phyloP scores from a whole-genome alignment of 2,888 invertebrate genomes.

The Drosophila longiperda region DNA sequence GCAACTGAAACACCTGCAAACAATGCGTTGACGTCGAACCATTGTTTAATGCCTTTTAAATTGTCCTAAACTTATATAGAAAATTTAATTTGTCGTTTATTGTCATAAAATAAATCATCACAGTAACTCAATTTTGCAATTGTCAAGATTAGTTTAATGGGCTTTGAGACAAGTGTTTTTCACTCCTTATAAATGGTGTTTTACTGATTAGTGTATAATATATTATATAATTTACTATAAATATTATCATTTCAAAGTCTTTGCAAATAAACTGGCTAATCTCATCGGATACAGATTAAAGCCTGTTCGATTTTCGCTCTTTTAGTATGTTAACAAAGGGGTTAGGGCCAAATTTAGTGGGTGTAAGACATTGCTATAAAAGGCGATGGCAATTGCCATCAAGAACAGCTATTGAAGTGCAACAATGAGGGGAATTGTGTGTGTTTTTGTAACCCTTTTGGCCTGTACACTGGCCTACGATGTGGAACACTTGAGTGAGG shows the following conservation, averaged over 20 bases:
- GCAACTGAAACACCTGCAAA: constrained; percentile 42
- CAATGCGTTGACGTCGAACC: constrained; percentile 16
- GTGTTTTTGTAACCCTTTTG: constrained; percentile 65
- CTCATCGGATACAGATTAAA: constrained; percentile 5
- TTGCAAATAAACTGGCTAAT: constrained; percentile 1
- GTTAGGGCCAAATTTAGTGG: neutral
- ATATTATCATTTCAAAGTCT: constrained; percentile 26
- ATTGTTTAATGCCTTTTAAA: constrained; percentile 11
- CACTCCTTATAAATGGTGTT: constrained; percentile 13
- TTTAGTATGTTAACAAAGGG: neutral
- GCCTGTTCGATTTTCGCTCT: neutral
- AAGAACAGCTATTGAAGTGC: constrained; percentile 37
- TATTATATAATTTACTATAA: constrained; percentile 34
- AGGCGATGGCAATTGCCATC: constrained; percentile 33
- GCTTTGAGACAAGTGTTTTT: constrained; percentile 45
- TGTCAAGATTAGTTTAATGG: constrained; percentile 39
- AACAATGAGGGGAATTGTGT: constrained; percentile 62
- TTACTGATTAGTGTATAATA: too few species aligned
- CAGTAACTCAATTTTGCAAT: constrained; percentile 34
- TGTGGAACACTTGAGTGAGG: constrained; percentile 62
- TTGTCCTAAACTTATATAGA: constrained; percentile 21
- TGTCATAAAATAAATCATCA: constrained; percentile 47
- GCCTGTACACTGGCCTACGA: constrained; percentile 69
- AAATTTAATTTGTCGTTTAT: constrained; percentile 15
- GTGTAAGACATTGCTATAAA: constrained; percentile 62